Evolutionary conservation across 53 echinoderm and acorn worm genomes (phyloP), one percentile per base, ranked within the genome.

Genomic region (Temnopleurus reevesii): DNA sequence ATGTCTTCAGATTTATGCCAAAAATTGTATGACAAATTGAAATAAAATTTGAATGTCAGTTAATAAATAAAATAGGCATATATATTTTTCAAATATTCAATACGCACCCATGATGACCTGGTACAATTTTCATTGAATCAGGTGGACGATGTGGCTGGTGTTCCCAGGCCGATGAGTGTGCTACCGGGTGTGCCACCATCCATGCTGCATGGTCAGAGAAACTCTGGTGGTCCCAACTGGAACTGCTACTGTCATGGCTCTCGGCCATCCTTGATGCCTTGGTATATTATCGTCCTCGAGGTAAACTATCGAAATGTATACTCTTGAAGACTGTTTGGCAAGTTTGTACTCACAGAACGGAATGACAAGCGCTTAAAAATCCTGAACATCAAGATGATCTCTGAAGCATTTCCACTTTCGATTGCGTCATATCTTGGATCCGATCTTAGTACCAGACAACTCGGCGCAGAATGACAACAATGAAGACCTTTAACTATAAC

Each of bases 391-490:
- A n/a, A 71, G 71, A 41, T n/a, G 71, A 41, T 71, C 23, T 34
- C 65, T 71, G 10, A 71, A 71, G 41, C 23, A 71, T 71, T 36
- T 36, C 23, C 71, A 46, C 45, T 79, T 79, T 79, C 47, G 49
- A 49, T 79, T 28, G 46, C 79, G 79, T 79, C 79, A 79, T 24
- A 45, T 10, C 0, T 8, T 26, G 27, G 46, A 27, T 79, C 28
- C 46, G 49, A 79, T 79, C 27, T 30, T 29, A 79, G 46, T 29
- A 28, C 79, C 79, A 79, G 79, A 17, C 49, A 13, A 4, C 23
- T n/a, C n/a, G n/a, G n/a, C n/a, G n/a, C n/a, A n/a, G n/a, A 28
- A 23, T 79, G 79, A 79, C 49, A 28, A 29, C 45, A 79, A 79
- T 23, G 79, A 49, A 46, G 46, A 47, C 71, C 63, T 71, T 38